Conservation (phyloP, 2,888 invertebrate species). For the Rotaria sp. region DNA sequence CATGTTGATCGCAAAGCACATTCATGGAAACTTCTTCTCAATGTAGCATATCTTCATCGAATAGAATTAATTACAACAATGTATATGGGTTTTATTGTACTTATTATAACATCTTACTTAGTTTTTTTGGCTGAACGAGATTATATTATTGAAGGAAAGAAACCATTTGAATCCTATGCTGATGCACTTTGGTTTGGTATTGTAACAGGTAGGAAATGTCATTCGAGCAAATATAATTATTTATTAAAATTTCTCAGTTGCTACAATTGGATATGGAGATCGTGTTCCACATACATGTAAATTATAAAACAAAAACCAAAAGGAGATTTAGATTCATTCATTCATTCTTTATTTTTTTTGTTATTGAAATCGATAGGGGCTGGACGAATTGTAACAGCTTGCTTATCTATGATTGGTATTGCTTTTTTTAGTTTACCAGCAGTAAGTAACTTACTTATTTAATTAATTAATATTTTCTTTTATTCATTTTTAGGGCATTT, state of each 20-base stretch:
- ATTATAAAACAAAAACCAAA: neutral
- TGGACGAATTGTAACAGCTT: neutral
- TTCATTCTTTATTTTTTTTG: neutral
- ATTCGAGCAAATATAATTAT: neutral
- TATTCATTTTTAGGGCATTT: neutral
- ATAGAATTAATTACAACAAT: constrained; percentile 26
- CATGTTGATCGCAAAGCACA: constrained; percentile 27
- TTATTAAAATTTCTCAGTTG: neutral
- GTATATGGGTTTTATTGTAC: constrained; percentile 28
- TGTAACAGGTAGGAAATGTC: neutral
- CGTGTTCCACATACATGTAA: constrained; percentile 7
- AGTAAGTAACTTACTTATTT: neutral
- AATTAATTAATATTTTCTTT: neutral
- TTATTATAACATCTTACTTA: constrained; percentile 3
- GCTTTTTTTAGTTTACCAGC: constrained; percentile 20
- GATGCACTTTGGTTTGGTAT: constrained; percentile 31
- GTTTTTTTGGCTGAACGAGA: constrained; percentile 29
- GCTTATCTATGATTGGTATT: constrained; percentile 1
- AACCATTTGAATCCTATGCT: constrained; percentile 26
- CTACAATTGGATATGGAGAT: constrained; percentile 31
- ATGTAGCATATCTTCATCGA: constrained; percentile 27
- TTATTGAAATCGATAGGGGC: neutral
- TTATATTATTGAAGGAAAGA: neutral
- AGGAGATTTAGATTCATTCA: neutral
- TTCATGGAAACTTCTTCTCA: neutral